A percentile compares a stretch with the other conserved stretches of the same genome.
phyloP scores from a whole-genome alignment of 2,888 invertebrate genomes.

The Embidobia sp. region DNA sequence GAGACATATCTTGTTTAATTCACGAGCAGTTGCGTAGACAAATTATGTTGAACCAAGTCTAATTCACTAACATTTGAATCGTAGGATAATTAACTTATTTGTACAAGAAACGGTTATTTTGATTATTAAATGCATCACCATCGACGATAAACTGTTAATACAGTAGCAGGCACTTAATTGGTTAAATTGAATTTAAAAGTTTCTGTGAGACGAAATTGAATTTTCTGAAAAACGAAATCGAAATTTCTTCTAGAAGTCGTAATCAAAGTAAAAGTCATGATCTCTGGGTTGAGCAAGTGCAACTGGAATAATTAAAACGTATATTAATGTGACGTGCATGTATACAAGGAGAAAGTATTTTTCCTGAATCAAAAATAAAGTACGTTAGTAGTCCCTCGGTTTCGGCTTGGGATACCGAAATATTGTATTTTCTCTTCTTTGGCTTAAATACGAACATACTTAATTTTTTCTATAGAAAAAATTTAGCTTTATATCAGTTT shows the following conservation, averaged over 20 bases:
- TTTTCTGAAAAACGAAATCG: slow-evolving; percentile 10
- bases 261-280: slow-evolving; percentile 41
- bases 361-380: slow-evolving; percentile 35
- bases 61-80: slow-evolving; percentile 16
- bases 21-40: slow-evolving; percentile 6
- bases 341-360: slow-evolving; percentile 48
- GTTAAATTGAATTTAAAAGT: slow-evolving; percentile 30
- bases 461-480: no score
- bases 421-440: no score
- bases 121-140: background rate
- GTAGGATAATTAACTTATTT: slow-evolving; percentile 8
- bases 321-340: slow-evolving; percentile 39
- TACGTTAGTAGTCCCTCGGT: no score
- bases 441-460: no score
- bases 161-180: slow-evolving; percentile 45
- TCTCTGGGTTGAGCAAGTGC: slow-evolving; percentile 41
- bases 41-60: slow-evolving; percentile 17
- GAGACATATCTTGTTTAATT: background rate
- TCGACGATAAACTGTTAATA: slow-evolving; percentile 31
- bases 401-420: no score
- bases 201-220: slow-evolving; percentile 31
- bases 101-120: slow-evolving; percentile 6
- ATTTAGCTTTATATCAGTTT: no score
- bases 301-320: slow-evolving; percentile 55
- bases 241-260: slow-evolving; percentile 37